Conservation (phyloP, 2,888 invertebrate species). For the Ornithoptera alexandrae region DNA sequence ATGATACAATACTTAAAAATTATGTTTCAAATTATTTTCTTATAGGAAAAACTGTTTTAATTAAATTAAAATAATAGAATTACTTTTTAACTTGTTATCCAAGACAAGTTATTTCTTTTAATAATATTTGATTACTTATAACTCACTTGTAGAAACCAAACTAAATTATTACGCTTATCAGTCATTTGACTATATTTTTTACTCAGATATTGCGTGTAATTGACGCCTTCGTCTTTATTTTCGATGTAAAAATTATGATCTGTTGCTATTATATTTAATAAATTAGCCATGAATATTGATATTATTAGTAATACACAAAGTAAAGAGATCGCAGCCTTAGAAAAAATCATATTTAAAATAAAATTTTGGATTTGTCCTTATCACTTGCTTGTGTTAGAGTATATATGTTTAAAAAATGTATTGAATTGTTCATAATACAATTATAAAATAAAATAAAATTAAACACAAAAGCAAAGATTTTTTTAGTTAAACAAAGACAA, state of each 20-base stretch:
- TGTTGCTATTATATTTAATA: slow-evolving; percentile 83
- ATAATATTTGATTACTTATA: background rate
- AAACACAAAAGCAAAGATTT: slow-evolving; percentile 1
- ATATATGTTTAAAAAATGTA: background rate
- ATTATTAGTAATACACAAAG: slow-evolving; percentile 82
- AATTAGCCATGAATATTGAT: slow-evolving; percentile 85
- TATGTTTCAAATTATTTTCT: too few species aligned
- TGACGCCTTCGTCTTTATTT: slow-evolving; percentile 53
- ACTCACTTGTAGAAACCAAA: slow-evolving; percentile 89
- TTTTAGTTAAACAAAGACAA: slow-evolving; percentile 22
- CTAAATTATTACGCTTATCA: slow-evolving; percentile 79
- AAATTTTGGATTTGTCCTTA: slow-evolving; percentile 12
- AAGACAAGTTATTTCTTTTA: background rate
- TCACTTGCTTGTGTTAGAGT: slow-evolving; percentile 9
- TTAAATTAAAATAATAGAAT: too few species aligned
- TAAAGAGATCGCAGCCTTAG: slow-evolving; percentile 81
- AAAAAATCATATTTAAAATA: slow-evolving; percentile 78
- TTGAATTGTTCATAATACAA: slow-evolving; percentile 17
- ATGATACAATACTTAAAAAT: too few species aligned
- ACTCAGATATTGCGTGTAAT: slow-evolving; percentile 57
- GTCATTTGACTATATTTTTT: slow-evolving; percentile 71
- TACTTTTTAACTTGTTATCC: background rate
- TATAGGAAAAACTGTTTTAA: too few species aligned
- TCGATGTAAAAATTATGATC: slow-evolving; percentile 71
- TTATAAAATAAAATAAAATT: background rate